phyloP scores from a whole-genome alignment of 2,797 vertebrate species.

The Chloroceryle inda region DNA sequence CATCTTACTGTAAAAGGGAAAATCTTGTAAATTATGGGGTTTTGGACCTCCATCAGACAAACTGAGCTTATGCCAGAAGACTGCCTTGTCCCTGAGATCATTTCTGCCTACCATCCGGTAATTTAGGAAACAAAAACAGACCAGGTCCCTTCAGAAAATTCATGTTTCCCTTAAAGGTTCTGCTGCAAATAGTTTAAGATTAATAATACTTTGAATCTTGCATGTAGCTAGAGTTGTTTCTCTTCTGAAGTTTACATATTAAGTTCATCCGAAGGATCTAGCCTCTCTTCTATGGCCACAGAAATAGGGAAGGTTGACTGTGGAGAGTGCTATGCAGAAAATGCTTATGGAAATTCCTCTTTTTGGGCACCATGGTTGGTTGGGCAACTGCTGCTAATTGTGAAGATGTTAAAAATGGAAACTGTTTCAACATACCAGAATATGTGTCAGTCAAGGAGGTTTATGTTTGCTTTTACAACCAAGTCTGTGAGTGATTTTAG shows the following conservation, averaged over 20 bases:
- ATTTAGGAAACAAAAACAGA: neutral
- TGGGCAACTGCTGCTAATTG: neutral
- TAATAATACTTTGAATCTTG: neutral
- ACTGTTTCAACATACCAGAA: neutral
- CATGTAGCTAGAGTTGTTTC: neutral
- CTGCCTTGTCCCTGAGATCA: neutral
- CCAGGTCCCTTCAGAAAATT: neutral
- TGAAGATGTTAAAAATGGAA: neutral
- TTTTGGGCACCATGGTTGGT: neutral
- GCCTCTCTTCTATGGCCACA: neutral
- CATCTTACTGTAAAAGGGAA: neutral
- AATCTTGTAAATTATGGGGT: neutral
- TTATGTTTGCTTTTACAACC: neutral
- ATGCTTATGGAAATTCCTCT: neutral
- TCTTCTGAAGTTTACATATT: neutral
- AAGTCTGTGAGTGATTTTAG: neutral
- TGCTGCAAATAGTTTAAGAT: neutral
- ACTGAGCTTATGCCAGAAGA: neutral
- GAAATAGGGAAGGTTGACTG: neutral
- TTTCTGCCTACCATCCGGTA: neutral
- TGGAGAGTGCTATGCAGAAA: neutral
- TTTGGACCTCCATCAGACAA: neutral
- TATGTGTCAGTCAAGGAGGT: neutral
- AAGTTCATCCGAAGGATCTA: neutral
- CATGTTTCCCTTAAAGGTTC: neutral